Evolutionary conservation across 2,797 vertebrate species (phyloP).

Genomic region (Platyrinchus mystaceus): DNA sequence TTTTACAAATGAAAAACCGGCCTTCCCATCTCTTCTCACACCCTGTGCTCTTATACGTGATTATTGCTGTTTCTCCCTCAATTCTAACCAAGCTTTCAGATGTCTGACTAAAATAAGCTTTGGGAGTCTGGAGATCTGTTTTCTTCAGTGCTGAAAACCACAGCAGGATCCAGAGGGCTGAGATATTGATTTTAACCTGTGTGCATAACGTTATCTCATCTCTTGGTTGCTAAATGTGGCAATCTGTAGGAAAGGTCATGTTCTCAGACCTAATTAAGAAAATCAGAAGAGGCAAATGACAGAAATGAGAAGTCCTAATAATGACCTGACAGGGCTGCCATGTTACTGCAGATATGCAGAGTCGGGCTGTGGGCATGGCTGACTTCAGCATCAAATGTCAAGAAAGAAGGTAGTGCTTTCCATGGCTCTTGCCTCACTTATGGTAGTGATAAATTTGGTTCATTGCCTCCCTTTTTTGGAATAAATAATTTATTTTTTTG

Average conservation of each 20-base stretch:
- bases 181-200: conserved; percentile 43
- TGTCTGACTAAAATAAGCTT: conserved; percentile 6
- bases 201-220: neutral
- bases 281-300: conserved; percentile 41
- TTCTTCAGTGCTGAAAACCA: conserved; percentile 9
- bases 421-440: neutral
- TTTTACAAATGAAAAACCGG: neutral
- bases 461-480: neutral
- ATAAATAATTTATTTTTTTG: neutral
- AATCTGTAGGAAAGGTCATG: conserved; percentile 7
- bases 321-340: neutral
- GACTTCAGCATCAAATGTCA: neutral
- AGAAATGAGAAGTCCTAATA: conserved; percentile 12
- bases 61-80: neutral
- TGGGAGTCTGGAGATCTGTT: neutral
- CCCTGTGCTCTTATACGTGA: neutral
- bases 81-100: neutral
- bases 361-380: neutral
- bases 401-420: neutral
- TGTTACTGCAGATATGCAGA: neutral
- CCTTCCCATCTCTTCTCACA: neutral
- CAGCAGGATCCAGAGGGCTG: neutral
- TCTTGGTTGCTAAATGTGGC: conserved; percentile 24
- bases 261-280: conserved; percentile 55
- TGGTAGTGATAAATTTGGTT: neutral